phyloP scores from a whole-genome alignment of 2,797 vertebrate genomes.

The Erpetoichthys calabaricus region DNA sequence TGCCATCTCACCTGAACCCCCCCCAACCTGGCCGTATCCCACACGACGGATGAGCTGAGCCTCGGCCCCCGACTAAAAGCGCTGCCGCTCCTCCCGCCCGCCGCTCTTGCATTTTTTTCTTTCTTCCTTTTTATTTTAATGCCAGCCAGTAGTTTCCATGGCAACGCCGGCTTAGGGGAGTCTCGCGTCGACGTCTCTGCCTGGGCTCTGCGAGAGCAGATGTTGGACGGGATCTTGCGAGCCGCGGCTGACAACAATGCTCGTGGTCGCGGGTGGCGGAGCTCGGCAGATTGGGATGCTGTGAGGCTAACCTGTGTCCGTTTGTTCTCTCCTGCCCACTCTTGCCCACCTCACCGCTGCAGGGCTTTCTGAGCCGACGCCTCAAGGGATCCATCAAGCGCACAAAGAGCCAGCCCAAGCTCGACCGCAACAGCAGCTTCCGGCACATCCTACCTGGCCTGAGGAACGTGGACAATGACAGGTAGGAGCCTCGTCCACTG shows the following conservation, averaged over 20 bases:
- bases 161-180: slow-evolving; percentile 73
- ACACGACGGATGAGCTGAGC: too few species aligned
- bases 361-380: slow-evolving; percentile 92
- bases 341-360: slow-evolving; percentile 21
- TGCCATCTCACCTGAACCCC: too few species aligned
- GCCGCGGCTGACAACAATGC: slow-evolving; percentile 29
- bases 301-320: slow-evolving; percentile 21
- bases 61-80: too few species aligned
- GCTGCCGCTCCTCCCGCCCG: neutral
- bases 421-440: slow-evolving; percentile 96
- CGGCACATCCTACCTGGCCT: slow-evolving; percentile 90
- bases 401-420: slow-evolving; percentile 96
- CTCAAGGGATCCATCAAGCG: slow-evolving; percentile 96
- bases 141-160: slow-evolving; percentile 71
- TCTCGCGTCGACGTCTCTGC: slow-evolving; percentile 41
- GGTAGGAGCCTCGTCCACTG: slow-evolving; percentile 46
- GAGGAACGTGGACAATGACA: slow-evolving; percentile 85
- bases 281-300: slow-evolving; percentile 10
- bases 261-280: slow-evolving; percentile 20
- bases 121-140: slow-evolving; percentile 33
- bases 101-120: slow-evolving; percentile 20
- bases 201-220: slow-evolving; percentile 44
- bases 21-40: too few species aligned
- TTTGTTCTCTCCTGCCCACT: slow-evolving; percentile 27
- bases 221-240: slow-evolving; percentile 40